Evolutionary conservation across 2,797 vertebrate genomes (phyloP).

Genomic region (Macrochelys suwanniensis): DNA sequence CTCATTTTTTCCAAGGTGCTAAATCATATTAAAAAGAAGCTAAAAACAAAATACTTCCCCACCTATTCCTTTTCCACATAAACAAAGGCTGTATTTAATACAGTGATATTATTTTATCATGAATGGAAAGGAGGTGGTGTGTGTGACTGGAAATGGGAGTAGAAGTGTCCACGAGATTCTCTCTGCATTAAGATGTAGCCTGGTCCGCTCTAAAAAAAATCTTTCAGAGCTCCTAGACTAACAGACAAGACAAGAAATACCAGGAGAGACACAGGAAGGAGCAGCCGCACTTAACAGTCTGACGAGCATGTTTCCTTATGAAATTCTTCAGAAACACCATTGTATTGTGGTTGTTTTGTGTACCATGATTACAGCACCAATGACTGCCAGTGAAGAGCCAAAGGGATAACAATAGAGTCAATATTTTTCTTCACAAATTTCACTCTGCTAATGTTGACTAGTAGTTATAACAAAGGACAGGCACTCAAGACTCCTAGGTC

Average conservation of each 20-base stretch:
- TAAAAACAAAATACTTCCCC: neutral
- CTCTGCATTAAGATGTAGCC: neutral
- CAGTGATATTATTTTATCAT: neutral
- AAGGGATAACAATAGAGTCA: fast-evolving
- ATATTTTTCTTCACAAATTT: neutral
- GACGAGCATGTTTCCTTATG: neutral
- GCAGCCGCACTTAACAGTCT: neutral
- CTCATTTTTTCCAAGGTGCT: slow-evolving; percentile 10
- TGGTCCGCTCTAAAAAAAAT: neutral
- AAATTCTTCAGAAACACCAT: neutral
- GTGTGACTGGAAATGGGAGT: neutral
- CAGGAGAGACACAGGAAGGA: slow-evolving; percentile 6
- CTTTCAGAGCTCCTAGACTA: neutral
- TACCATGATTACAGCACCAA: neutral
- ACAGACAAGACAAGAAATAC: neutral
- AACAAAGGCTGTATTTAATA: neutral
- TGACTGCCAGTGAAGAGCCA: neutral
- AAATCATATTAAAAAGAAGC: neutral
- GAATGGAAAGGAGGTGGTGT: neutral
- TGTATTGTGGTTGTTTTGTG: neutral
- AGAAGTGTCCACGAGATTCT: slow-evolving; percentile 1
- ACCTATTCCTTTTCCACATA: neutral
- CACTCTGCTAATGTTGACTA: neutral
- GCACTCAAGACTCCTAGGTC: neutral
- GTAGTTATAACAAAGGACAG: neutral